Evolutionary conservation across 2,113 vertebrate species (phyloP), one percentile per base, ranked within the genome.

Genomic region (Esox niger): DNA sequence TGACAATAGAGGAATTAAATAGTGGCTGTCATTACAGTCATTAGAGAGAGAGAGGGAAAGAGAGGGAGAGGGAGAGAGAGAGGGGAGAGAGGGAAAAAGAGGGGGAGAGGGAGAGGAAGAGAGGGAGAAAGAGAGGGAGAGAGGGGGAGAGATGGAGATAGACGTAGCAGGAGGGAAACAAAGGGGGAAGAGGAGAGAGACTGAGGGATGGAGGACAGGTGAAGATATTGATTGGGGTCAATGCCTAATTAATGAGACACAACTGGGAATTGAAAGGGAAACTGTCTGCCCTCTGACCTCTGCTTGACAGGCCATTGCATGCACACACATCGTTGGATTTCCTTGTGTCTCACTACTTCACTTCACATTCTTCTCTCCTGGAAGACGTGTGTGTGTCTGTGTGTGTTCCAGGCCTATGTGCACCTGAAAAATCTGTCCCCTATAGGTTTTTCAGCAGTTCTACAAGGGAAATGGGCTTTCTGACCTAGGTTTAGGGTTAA

Each of bases 161-260:
- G n/a, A n/a, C n/a, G n/a, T n/a, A n/a, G n/a, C n/a, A n/a, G n/a
- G n/a, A n/a, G n/a, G n/a, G n/a, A n/a, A n/a, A n/a, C n/a, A n/a
- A n/a, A n/a, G n/a, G n/a, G n/a, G n/a, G n/a, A 38, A 1, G n/a
- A 20, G n/a, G 46, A 49, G 4, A 13, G 47, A 49, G 47, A 49
- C 17, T n/a, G 17, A 49, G n/a, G n/a, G 47, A n/a, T 20, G 7
- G 47, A 49, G 47, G n/a, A 21, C 17, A 21, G n/a, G 47, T n/a
- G 17, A 49, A 6, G n/a, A 20, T 15, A 49, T 6, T 13, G 20
- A 4, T 21, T 49, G n/a, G 20, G 47, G 47, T 49, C 47, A 23
- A n/a, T 52, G 47, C 47, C 8, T 52, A 52, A 52, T 52, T 52
- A 52, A 52, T 52, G 47, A 23, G 47, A 52, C n/a, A 21, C 47